Base-by-base conservation (phyloP, 1,140 invertebrate species). In the Heliconius eleuchia region DNA sequence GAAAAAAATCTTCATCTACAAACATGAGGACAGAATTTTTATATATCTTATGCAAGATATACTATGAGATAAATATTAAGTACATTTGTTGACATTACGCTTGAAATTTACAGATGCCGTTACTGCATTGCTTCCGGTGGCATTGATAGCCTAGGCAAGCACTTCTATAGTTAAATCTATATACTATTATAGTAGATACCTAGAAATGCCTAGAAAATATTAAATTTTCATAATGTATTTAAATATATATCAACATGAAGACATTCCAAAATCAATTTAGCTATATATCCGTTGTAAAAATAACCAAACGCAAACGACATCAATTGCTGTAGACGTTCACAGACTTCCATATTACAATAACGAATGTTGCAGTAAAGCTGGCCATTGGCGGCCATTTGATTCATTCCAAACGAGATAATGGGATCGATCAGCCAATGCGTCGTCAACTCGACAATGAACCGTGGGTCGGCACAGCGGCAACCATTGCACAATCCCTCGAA, bases 371-470 rank as follows among this genome's bases (percentile, higher is more conserved):
- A 74, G 75, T 57, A 60, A 30, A 50, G 30, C 77, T 76, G 78
- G 82, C 84, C 80, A 83, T 81, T 71, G 79, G 60, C 76, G 83
- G 82, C 78, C 82, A 79, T 83, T 83, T 85, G 84, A 87, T 87
- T 88, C 86, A 89, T 88, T 81, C 80, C 79, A 74, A 85, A 85
- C 84, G 82, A 86, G 85, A 89, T 86, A 90, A 90, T 89, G 85
- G 87, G 84, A 89, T 91, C 85, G 87, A 89, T 89, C 83, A 79
- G 83, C 83, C 86, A 88, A 85, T 86, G 83, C 81, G 85, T 83
- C 86, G 89, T 90, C 90, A 92, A 87, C 88, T 83, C 87, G 89
- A 93, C 90, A 92, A 88, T 89, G 89, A 91, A 89, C 88, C 84
- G 89, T 90, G 87, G 87, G 84, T 87, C 87, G 86, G 42, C 34